Evolutionary conservation across 2,888 invertebrate genomes (phyloP), one percentile per base, ranked within the genome.

Genomic region (Noctuana brunneofusca): DNA sequence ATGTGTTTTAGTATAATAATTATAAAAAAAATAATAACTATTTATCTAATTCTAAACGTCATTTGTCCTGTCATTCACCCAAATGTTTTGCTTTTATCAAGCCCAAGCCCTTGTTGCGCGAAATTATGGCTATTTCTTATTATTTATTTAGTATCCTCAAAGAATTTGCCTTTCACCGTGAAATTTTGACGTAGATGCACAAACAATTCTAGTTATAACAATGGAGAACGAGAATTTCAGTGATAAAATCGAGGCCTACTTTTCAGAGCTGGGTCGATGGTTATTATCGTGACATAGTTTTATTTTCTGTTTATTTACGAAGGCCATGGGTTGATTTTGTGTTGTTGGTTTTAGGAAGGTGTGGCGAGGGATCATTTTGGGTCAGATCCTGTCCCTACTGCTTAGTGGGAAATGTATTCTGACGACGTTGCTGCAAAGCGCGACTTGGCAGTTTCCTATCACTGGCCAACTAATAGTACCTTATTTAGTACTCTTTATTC

Each of bases 381-480:
- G 95, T 14, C 97, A 97, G 87, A 89, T 95, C 63, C 86, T 97
- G 69, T 96, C 96, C 0, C 75, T 96, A 52, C 89, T 96, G 65
- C 82, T 97, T 56, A 96, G 96, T 84, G 94, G 95, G 49, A 96
- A 96, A 78, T 96, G 95, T 75, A 93, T 95, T 57, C 84, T 95
- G 69, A 95, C 95, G 66, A 95, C 96, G 71, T 86, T 94, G 68
- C 92, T 96, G 56, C 95, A 95, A 75, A 93, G 94, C 71, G 92
- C 93, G 66, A 93, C 94, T 67, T 94, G 94, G 75, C 94, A 96
- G 64, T 93, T 95, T 68, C 93, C 96, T 27, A 96, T 96, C 8
- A 96, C 96, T 69, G 96, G 95, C 53, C 97, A 97, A 86, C 94
- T 95, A 69, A 94, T 97, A 74, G 93, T 96, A 55, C 96, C 96